Evolutionary conservation across 1,140 invertebrate species (phyloP), one percentile per base, ranked within the genome.

Genomic region (Stenopsyche tienmushanensis): DNA sequence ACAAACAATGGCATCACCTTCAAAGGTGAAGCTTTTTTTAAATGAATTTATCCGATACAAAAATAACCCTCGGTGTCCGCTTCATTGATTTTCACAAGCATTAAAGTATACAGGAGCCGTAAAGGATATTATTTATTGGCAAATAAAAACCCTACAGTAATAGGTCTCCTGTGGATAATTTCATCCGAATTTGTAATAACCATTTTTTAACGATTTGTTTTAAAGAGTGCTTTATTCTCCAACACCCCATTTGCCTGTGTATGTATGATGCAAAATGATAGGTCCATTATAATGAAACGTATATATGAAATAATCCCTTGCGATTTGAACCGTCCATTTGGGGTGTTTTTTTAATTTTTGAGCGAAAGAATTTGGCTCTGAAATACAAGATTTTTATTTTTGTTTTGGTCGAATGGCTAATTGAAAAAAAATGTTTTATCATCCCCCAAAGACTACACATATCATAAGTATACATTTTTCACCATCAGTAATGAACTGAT

Each of bases 141-240:
- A 29, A n/a, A 54, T 25, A 25, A 52, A 52, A 52, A 52, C 23
- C 49, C 24, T 52, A 17, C 21, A 21, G 25, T 15, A 54, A 54
- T 54, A 29, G 52, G 52, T 29, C 52, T 29, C 24, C n/a, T 25
- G 52, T 34, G 52, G 9, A 34, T 54, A 54, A 54, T 25, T 29
- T 54, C 52, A 54, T 54, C 52, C 26, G 52, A 54, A 54, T 54
- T 44, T 34, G 52, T 54, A 54, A 54, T 54, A 54, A 54, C 52
- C 52, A 54, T 34, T 54, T 54, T 54, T 34, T 25, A 25, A 34
- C 52, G 52, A 54, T 54, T 54, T 29, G 52, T 54, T 54, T 54
- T 54, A 54, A 29, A 54, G 29, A 29, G 21, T 18, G 26, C 24
- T 29, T 18, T 54, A 54, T 34, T 25, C 52, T 25, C 52, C 15